Base-by-base conservation (phyloP, 2,888 invertebrate species). In the Stegophylla sp. region DNA sequence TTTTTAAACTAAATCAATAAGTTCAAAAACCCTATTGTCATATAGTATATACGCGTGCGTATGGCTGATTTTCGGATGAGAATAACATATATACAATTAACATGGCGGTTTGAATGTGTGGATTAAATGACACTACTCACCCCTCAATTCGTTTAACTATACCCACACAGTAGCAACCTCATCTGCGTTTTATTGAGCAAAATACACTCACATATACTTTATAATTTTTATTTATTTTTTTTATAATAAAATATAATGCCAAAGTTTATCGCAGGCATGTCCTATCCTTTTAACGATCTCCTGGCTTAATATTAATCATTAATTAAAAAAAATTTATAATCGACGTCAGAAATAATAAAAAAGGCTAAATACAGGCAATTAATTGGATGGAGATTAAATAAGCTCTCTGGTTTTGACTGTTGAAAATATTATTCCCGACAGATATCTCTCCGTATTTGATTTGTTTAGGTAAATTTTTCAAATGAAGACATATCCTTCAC, bases 281-380 rank as follows among this genome's bases (percentile, higher is more conserved):
- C 17, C 17, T 61, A 79, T 79, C 71, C 51, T 79, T 71, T 56
- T 79, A 71, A 79, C 63, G 79, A 79, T 79, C 69, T 71, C 59
- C 61, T 48, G 75, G 75, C 48, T 76, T 66, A 76, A 61, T 79
- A 79, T 79, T 61, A 71, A 79, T 71, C 69, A 79, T 69, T 48
- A 79, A 71, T 79, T 79, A 63, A 79, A 69, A 71, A n/a, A 69
- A 56, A 59, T 56, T 28, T 26, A 67, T 45, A 51, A 79, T 79
- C 48, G 79, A 77, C 77, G 77, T 77, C 77, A 77, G 79, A 79
- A 71, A 79, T 79, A 77, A 77, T 77, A 79, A 79, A 79, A 79
- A 79, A 79, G 79, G 79, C 71, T 79, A 79, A 79, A 79, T n/a
- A 41, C 69, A 13, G 71, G 79, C 79, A 41, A 79, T 79, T 79